Evolutionary conservation across 2,113 vertebrate species (phyloP), one percentile per base, ranked within the genome.

Genomic region (Cyanoliseus patagonus): DNA sequence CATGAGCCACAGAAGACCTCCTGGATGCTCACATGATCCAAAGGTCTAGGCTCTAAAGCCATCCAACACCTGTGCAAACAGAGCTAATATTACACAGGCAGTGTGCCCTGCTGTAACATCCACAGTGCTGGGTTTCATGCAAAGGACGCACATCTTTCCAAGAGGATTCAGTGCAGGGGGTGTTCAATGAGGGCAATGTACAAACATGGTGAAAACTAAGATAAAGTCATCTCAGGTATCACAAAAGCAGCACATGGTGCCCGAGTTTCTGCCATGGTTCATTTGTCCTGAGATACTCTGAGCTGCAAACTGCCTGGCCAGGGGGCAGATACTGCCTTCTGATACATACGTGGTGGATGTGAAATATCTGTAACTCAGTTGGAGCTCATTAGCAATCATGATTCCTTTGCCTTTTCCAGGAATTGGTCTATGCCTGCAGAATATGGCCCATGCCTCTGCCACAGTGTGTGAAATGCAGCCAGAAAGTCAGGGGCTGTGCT

Each of bases 1-100:
- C 10, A 9, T 44, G 77, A 91, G 49, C 28, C 41, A 83, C 55
- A 62, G 79, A 46, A 88, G 52, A 90, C 63, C 70, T 94, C n/a
- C 72, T 83, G 63, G 63, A 92, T 0, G 7, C 44, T 86, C 57
- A 42, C 49, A 52, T 80, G 37, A 74, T 23, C 44, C 67, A 35
- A 31, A 31, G 44, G 80, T 80, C 28, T 63, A 87, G 42, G 42
- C 53, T 82, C 17, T 18, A 47, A 93, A 93, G 30, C 52, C 62
- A 62, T 35, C 24, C 42, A 90, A 51, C 39, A 83, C 49, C 44
- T 80, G 78, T 83, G 63, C 59, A 93, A 92, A 90, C 75, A 94
- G 35, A 85, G 35, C 75, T 92, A 78, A 25, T 80, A 63, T 90
- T 92, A 73, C 82, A 42, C 30, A 73, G 79, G 59, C 92, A 66